phyloP scores from a whole-genome alignment of 2,888 invertebrate species.

The Marasmarcha lunaedactyla region DNA sequence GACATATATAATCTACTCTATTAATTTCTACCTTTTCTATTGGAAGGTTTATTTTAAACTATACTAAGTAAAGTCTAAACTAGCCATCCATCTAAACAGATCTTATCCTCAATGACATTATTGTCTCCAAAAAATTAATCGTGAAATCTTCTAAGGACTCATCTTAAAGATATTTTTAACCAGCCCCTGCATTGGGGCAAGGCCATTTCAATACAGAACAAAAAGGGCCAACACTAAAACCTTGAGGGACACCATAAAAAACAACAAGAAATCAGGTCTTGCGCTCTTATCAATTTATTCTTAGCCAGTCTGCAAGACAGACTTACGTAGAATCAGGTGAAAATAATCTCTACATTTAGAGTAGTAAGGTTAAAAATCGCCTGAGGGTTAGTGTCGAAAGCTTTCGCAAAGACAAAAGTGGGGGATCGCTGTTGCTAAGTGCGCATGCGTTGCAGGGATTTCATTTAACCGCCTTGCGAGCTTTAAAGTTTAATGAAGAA shows the following conservation, averaged over 20 bases:
- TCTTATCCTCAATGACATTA: too few relatives aligned
- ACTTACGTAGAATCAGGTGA: slow-evolving; percentile 10
- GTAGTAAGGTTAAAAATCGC: slow-evolving; percentile 16
- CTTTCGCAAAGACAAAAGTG: slow-evolving; percentile 35
- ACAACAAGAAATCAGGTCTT: slow-evolving; percentile 22
- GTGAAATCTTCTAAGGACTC: too few relatives aligned
- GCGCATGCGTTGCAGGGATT: slow-evolving; percentile 10
- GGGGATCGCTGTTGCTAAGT: slow-evolving; percentile 42
- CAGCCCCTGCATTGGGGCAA: neutral
- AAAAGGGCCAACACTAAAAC: slow-evolving; percentile 15
- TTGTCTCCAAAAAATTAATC: too few relatives aligned
- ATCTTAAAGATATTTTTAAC: too few relatives aligned
- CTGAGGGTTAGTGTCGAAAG: slow-evolving; percentile 21
- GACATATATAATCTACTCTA: too few relatives aligned
- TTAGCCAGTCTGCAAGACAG: slow-evolving; percentile 27
- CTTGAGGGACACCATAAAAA: slow-evolving; percentile 23
- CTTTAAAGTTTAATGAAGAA: too few relatives aligned
- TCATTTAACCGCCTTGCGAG: neutral
- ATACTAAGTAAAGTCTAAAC: too few relatives aligned
- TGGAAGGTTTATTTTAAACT: too few relatives aligned
- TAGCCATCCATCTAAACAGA: too few relatives aligned
- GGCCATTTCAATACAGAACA: slow-evolving; percentile 6
- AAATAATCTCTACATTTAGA: neutral
- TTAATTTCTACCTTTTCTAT: too few relatives aligned
- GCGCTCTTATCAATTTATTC: slow-evolving; percentile 32